phyloP scores from a whole-genome alignment of 2,113 vertebrate genomes.

The Prunella fulvescens region DNA sequence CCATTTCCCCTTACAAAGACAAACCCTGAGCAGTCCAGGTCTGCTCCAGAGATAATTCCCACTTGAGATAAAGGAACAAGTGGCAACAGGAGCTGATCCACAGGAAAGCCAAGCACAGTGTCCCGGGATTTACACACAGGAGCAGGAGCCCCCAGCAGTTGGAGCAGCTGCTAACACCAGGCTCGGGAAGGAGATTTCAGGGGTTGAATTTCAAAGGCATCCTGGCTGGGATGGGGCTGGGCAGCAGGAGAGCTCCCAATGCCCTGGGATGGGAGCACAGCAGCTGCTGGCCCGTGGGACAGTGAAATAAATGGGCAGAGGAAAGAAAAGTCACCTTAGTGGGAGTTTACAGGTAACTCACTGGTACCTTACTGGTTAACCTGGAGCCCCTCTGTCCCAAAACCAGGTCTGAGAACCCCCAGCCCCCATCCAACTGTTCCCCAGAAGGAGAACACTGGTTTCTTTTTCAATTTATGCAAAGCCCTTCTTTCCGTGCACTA shows the following conservation, averaged over 20 bases:
- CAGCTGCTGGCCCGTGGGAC: neutral
- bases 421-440: neutral
- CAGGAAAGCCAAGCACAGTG: neutral
- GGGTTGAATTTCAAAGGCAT: neutral
- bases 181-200: neutral
- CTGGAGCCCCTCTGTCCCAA: neutral
- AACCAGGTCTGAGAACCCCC: neutral
- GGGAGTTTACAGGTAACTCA: neutral
- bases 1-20: neutral
- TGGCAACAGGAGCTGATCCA: neutral
- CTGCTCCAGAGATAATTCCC: neutral
- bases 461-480: neutral
- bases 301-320: neutral
- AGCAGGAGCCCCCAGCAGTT: accelerated
- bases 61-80: neutral
- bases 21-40: neutral
- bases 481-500: neutral
- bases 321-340: neutral
- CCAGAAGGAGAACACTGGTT: neutral
- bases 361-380: neutral
- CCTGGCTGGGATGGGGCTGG: neutral
- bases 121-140: accelerated
- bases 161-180: neutral
- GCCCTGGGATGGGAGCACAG: accelerated
- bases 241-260: neutral